Base-by-base conservation (phyloP, 2,888 invertebrate species). In the Lasioglossum malachurum region DNA sequence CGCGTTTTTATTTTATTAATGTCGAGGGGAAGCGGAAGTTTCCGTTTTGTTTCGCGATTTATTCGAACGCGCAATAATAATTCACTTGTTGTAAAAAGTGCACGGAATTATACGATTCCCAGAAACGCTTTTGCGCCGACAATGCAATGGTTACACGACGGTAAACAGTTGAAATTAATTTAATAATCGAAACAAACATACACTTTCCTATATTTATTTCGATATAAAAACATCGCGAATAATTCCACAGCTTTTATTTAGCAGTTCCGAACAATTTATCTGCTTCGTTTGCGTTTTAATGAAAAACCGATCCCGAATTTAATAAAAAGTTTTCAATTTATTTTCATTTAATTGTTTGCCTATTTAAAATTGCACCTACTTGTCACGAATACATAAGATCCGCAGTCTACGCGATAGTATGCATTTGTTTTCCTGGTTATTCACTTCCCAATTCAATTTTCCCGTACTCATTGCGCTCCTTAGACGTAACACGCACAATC, bases 1-100 rank as follows among this genome's bases (percentile, higher is more conserved):
- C n/a, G 12, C 23, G 41, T 71, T 71, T 71, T 71, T 71, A 71
- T 71, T 71, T 38, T 71, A 71, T 71, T 71, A 41, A 38, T 41
- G n/a, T 71, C 71, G 41, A 41, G 71, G 41, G 71, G 4, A n/a
- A 71, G 23, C 41, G n/a, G 35, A n/a, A n/a, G 35, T n/a, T 44
- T n/a, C 2, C 41, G 41, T 41, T 71, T 71, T 41, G 23, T 71
- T 71, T 14, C 14, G 5, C 35, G 4, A 57, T 71, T 23, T 41
- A 71, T 71, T n/a, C n/a, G 38, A 41, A 41, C 38, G 41, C 14
- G 41, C 41, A 41, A 71, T 71, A 71, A 71, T 71, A 71, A 71
- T 41, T 41, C 71, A 71, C 38, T 41, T 41, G 38, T 57, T 71
- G 41, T 4, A 71, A 71, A 71, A 71, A 71, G 23, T 71, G 12